Conservation (phyloP, 2,113 vertebrate species). For the Macquaria ambigua region DNA sequence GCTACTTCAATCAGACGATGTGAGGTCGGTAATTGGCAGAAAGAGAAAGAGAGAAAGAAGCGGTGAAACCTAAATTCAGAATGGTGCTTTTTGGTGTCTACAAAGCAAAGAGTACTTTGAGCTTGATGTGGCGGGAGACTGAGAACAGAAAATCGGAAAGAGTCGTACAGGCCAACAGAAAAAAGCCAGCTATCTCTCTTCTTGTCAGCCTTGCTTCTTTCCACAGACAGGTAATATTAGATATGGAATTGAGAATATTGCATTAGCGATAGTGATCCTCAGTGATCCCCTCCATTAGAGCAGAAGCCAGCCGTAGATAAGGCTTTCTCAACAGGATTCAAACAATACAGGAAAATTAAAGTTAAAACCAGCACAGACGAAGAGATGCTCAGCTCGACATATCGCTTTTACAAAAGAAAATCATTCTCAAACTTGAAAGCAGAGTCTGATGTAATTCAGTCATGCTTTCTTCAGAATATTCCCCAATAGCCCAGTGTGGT, state of each 20-base stretch:
- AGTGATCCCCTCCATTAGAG: slow-evolving; percentile 36
- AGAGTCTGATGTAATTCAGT: slow-evolving; percentile 14
- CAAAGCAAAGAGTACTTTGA: slow-evolving; percentile 15
- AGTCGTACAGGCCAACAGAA: background rate
- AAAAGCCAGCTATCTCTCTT: background rate
- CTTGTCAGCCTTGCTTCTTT: slow-evolving; percentile 6
- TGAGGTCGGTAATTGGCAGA: background rate
- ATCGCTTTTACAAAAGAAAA: too few relatives aligned
- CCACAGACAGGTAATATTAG: slow-evolving; percentile 39
- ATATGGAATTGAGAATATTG: slow-evolving; percentile 37
- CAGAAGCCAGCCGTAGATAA: background rate
- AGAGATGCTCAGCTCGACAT: background rate
- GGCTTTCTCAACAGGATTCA: background rate
- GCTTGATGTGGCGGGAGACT: background rate
- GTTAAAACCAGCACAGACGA: background rate
- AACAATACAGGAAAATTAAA: slow-evolving; percentile 27
- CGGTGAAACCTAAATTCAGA: background rate
- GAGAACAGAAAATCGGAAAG: slow-evolving; percentile 21
- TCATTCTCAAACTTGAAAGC: background rate
- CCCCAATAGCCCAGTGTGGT: background rate
- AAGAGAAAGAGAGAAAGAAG: background rate
- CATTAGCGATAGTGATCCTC: slow-evolving; percentile 31
- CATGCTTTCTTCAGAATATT: slow-evolving; percentile 11
- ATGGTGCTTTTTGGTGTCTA: slow-evolving; percentile 3
- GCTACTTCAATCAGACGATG: background rate